Conservation (phyloP, 2,113 vertebrate species). For the Lepidothrix coronata region DNA sequence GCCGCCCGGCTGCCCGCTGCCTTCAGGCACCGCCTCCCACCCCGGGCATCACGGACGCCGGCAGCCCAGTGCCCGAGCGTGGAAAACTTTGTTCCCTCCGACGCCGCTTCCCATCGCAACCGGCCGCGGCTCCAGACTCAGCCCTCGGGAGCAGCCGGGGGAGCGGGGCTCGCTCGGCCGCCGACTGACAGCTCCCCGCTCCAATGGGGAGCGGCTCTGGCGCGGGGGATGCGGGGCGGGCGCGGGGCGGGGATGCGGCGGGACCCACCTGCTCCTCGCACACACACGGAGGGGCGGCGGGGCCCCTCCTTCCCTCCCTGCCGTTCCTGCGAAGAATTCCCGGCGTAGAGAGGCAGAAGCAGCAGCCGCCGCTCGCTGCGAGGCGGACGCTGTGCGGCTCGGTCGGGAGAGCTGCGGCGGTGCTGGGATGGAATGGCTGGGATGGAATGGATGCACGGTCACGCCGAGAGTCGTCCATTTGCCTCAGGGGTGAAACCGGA, state of each 20-base stretch:
- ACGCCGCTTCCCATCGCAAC: conserved; percentile 52
- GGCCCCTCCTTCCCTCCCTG: background rate
- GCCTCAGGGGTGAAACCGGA: background rate
- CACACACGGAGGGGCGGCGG: background rate
- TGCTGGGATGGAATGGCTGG: background rate
- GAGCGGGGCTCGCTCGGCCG: background rate
- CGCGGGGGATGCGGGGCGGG: conserved; percentile 9
- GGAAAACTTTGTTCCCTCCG: conserved; percentile 69
- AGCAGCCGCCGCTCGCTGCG: background rate
- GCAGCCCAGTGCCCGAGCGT: background rate
- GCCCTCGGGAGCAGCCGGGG: background rate
- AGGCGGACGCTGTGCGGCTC: background rate
- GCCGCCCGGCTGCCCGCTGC: background rate
- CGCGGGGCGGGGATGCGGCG: conserved; percentile 42
- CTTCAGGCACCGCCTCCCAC: background rate
- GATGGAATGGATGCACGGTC: background rate
- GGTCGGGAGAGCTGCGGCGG: background rate
- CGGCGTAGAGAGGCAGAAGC: background rate
- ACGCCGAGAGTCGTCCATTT: background rate
- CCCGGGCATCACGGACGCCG: background rate
- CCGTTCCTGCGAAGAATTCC: background rate
- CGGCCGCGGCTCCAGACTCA: background rate
- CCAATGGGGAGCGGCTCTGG: conserved; percentile 55
- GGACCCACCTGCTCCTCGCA: conserved; percentile 61
- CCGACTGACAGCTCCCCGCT: conserved; percentile 57